Evolutionary conservation across 1,140 invertebrate genomes (phyloP).

Genomic region (Pentalonia nigronervosa): DNA sequence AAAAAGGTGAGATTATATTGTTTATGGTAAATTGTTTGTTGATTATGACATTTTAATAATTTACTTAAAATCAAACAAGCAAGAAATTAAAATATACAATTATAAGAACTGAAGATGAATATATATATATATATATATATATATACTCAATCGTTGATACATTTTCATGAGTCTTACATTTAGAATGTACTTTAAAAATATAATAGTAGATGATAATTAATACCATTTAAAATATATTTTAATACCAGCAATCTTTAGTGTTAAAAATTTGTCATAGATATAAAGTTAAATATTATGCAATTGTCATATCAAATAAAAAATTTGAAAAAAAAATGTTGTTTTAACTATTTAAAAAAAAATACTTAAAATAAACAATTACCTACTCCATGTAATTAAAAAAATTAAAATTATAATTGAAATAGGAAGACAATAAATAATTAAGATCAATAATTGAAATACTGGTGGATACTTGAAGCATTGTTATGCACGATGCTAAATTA

Average conservation of each 20-base stretch:
- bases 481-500: slow-evolving; percentile 22
- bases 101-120: background rate
- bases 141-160: background rate
- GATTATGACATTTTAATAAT: background rate
- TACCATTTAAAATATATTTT: background rate
- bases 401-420: slow-evolving; percentile 32
- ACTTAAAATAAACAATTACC: background rate
- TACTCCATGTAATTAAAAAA: background rate
- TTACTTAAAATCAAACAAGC: background rate
- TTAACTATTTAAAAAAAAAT: background rate
- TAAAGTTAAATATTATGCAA: background rate
- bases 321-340: background rate
- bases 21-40: background rate
- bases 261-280: background rate
- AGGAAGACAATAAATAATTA: slow-evolving; percentile 53
- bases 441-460: slow-evolving; percentile 56
- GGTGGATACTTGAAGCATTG: background rate
- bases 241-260: background rate
- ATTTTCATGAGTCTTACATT: background rate
- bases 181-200: background rate
- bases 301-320: slow-evolving; percentile 20
- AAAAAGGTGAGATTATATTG: background rate
- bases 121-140: background rate
- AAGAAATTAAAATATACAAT: background rate
- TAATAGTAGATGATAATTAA: slow-evolving; percentile 19